phyloP scores from a whole-genome alignment of 2,888 invertebrate species.

The Brenthis daphne region DNA sequence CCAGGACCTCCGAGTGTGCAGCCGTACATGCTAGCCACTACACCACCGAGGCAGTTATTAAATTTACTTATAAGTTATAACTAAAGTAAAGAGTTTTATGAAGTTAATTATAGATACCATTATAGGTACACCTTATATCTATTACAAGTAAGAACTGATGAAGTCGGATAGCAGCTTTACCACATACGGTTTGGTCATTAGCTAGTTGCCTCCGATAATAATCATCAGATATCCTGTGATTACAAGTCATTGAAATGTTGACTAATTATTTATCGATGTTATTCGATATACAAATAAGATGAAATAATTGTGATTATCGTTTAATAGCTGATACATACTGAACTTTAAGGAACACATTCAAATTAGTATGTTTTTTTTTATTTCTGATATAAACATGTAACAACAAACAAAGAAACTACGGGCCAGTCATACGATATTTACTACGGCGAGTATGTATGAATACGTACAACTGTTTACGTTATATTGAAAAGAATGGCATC shows the following conservation, averaged over 20 bases:
- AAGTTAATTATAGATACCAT: not conserved
- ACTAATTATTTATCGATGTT: constrained; percentile 5
- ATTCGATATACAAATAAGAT: not conserved
- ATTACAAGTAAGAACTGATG: constrained; percentile 7
- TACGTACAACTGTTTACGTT: constrained; percentile 17
- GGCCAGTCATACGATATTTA: constrained; percentile 5
- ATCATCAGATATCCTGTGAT: constrained; percentile 12
- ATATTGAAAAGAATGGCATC: not conserved
- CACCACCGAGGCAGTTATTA: too few relatives aligned
- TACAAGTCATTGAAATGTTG: constrained; percentile 4
- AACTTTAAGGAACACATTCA: not conserved
- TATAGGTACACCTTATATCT: not conserved
- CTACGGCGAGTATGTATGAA: constrained; percentile 3
- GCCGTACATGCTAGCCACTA: too few relatives aligned
- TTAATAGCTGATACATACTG: too few relatives aligned
- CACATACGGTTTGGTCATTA: constrained; percentile 13
- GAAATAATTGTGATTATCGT: too few relatives aligned
- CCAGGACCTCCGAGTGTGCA: too few relatives aligned
- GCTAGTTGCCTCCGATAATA: constrained; percentile 3
- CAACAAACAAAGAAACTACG: constrained; percentile 6
- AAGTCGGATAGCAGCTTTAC: not conserved
- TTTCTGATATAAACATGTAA: not conserved
- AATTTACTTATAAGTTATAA: too few relatives aligned
- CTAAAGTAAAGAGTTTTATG: not conserved
- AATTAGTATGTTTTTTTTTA: not conserved